phyloP scores from a whole-genome alignment of 2,797 vertebrate genomes.

The Esox masquinongy region DNA sequence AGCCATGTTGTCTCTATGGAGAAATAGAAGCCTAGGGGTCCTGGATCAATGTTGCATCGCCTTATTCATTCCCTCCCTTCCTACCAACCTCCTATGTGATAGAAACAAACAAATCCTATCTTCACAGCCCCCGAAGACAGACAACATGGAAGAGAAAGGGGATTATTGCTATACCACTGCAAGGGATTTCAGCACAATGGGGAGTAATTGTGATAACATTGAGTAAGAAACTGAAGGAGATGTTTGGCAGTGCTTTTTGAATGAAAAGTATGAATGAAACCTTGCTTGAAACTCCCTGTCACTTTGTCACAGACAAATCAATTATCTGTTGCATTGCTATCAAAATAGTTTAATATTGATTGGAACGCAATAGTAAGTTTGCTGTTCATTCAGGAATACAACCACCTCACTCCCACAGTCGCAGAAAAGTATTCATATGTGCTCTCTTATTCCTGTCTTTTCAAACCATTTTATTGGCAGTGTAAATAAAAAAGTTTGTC shows the following conservation, averaged over 20 bases:
- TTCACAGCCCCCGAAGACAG: constrained; percentile 15
- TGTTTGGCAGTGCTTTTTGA: background rate
- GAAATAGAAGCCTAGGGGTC: constrained; percentile 75
- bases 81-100: constrained; percentile 15
- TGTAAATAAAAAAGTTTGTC: constrained; percentile 34
- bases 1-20: constrained; percentile 77
- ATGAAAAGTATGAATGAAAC: constrained; percentile 26
- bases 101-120: constrained; percentile 3
- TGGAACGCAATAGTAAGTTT: constrained; percentile 43
- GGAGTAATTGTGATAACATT: constrained; percentile 39
- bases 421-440: constrained; percentile 10
- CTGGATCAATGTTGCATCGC: constrained; percentile 73
- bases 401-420: constrained; percentile 1
- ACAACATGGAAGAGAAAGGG: constrained; percentile 3
- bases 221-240: background rate
- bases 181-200: constrained; percentile 43
- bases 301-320: constrained; percentile 11
- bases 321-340: constrained; percentile 45
- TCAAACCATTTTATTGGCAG: constrained; percentile 24
- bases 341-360: constrained; percentile 49
- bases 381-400: constrained; percentile 39
- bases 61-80: constrained; percentile 39
- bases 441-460: constrained; percentile 1
- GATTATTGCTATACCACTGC: constrained; percentile 43
- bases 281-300: constrained; percentile 24